Conservation (phyloP, 1,140 invertebrate species). For the Sitophilus oryzae region DNA sequence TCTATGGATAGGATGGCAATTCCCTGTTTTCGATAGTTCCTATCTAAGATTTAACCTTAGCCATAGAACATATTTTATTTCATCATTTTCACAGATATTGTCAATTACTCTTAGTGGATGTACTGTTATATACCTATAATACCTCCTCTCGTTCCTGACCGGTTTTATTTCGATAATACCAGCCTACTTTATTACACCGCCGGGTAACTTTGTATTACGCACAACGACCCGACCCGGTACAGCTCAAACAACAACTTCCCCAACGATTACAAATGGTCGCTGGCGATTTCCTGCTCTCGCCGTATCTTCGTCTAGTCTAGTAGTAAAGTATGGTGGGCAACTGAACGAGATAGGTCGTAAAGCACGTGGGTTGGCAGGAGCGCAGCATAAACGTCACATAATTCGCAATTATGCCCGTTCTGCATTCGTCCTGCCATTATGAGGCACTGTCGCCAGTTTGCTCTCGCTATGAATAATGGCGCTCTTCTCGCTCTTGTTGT, state of each 20-base stretch:
- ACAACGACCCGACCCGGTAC: neutral
- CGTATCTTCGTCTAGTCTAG: too few species aligned
- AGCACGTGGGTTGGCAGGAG: constrained; percentile 36
- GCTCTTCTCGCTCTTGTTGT: too few species aligned
- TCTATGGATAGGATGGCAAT: too few species aligned
- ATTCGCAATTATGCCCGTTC: constrained; percentile 41
- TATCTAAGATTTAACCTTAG: too few species aligned
- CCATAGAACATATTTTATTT: too few species aligned
- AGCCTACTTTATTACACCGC: too few species aligned
- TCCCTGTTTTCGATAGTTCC: too few species aligned
- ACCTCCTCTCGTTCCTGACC: too few species aligned
- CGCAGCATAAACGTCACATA: constrained; percentile 40
- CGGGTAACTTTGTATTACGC: neutral
- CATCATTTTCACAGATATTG: too few species aligned
- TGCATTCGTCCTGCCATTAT: constrained; percentile 40
- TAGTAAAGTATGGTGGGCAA: constrained; percentile 36
- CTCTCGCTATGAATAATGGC: constrained; percentile 8
- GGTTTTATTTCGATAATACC: too few species aligned
- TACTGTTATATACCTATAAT: too few species aligned
- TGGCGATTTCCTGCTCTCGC: constrained; percentile 21
- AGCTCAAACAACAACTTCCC: neutral
- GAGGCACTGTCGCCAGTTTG: constrained; percentile 35
- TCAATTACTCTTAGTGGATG: too few species aligned
- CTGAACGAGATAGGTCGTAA: constrained; percentile 34
- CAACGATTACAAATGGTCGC: constrained; percentile 17